Percentiles rank a stretch among this genome's conserved stretches.
Conservation (phyloP, 2,888 invertebrate genomes). For the Alitta virens region DNA sequence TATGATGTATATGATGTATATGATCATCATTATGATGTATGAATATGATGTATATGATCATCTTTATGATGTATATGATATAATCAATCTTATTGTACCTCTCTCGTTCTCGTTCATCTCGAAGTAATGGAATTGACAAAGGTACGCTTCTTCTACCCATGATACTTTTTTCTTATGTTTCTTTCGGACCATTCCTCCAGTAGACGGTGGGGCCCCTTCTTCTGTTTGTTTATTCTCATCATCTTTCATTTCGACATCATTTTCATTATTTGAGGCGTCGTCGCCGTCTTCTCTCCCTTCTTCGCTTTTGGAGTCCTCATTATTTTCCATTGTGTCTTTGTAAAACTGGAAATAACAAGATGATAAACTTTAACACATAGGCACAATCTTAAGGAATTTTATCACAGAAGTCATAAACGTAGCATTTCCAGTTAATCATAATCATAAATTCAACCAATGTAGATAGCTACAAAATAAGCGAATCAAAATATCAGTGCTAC, state of each 20-base stretch:
- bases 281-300: slow-evolving; percentile 19
- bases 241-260: background rate
- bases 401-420: too few species aligned
- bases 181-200: slow-evolving; percentile 16
- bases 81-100: too few species aligned
- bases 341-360: slow-evolving; percentile 67
- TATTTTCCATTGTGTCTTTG: slow-evolving; percentile 82
- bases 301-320: background rate
- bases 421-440: too few species aligned
- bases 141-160: slow-evolving; percentile 74
- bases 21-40: too few species aligned
- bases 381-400: too few species aligned
- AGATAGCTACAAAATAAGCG: too few species aligned
- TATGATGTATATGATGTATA: too few species aligned
- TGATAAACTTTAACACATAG: too few species aligned
- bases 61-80: too few species aligned
- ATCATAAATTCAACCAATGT: too few species aligned
- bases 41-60: too few species aligned
- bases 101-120: slow-evolving; percentile 94
- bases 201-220: background rate
- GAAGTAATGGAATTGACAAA: slow-evolving; percentile 84
- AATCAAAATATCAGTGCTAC: too few species aligned
- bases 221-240: slow-evolving; percentile 5
- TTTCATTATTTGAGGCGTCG: slow-evolving; percentile 14
- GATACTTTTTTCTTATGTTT: slow-evolving; percentile 64